These are phyloP conservation scores for Zaprionus tsacasi DNA, from an alignment of 1,140 invertebrate species.

Conservation along the genomic window DNA sequence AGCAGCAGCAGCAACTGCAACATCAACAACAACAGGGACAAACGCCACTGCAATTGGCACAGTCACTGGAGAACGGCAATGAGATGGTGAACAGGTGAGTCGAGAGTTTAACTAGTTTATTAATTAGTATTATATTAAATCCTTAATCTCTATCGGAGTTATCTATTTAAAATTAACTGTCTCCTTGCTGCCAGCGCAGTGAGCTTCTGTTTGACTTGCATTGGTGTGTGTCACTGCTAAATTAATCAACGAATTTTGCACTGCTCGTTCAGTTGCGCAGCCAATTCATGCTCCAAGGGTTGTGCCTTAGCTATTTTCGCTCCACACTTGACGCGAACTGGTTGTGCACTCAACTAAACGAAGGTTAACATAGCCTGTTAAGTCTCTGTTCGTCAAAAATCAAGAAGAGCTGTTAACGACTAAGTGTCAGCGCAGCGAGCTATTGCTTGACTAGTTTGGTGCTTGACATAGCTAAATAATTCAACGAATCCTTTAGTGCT, in stretches of 20 bases:
- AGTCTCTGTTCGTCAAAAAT: too few relatives aligned
- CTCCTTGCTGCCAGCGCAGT: not conserved
- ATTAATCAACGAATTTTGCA: not conserved
- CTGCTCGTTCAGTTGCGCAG: not conserved
- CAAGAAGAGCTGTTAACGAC: too few relatives aligned
- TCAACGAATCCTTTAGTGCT: too few relatives aligned
- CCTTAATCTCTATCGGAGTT: too few relatives aligned
- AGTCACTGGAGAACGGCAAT: conserved; percentile 80
- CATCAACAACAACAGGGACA: conserved; percentile 55
- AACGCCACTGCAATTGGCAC: conserved; percentile 69
- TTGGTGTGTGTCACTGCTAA: conserved; percentile 23
- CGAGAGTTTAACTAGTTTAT: not conserved
- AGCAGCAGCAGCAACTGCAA: conserved; percentile 33
- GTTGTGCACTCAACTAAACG: not conserved
- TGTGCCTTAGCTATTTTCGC: not conserved
- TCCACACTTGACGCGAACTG: not conserved
- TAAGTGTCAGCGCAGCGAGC: too few relatives aligned
- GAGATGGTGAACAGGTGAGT: conserved; percentile 83
- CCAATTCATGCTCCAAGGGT: not conserved
- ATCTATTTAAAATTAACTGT: conserved; percentile 1
- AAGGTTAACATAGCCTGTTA: too few relatives aligned
- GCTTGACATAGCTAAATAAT: too few relatives aligned
- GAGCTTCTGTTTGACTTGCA: not conserved
- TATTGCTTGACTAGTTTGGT: too few relatives aligned
- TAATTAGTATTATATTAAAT: not conserved